Evolutionary conservation across 1,140 invertebrate genomes (phyloP).

Genomic region (Drosophila tristis): DNA sequence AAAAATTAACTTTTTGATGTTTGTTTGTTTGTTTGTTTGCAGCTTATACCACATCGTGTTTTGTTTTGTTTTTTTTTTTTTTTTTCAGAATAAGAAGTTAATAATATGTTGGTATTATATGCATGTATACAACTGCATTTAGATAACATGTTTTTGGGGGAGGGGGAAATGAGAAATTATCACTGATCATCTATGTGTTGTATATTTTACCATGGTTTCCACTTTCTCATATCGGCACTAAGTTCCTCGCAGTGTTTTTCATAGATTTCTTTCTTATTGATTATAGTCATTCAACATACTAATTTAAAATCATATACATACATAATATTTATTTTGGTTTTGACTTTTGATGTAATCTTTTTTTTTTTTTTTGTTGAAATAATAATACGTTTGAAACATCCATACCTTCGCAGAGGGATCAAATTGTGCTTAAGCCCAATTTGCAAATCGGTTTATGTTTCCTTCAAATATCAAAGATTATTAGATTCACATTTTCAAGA

Average conservation of each 20-base stretch:
- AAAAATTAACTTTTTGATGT: conserved; percentile 15
- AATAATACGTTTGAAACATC: too few species aligned
- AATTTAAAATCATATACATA: conserved; percentile 3
- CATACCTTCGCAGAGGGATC: too few species aligned
- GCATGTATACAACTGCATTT: conserved; percentile 9
- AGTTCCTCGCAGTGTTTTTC: conserved; percentile 9
- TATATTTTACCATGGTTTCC: conserved; percentile 4
- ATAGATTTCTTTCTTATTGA: conserved; percentile 16
- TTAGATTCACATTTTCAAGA: too few species aligned
- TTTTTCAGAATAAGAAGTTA: conserved; percentile 21
- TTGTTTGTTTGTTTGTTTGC: conserved; percentile 1
- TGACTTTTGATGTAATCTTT: conserved; percentile 28
- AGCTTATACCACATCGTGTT: not conserved
- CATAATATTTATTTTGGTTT: conserved; percentile 19
- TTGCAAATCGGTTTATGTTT: too few species aligned
- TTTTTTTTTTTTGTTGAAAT: too few species aligned
- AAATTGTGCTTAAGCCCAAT: too few species aligned
- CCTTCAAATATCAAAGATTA: too few species aligned
- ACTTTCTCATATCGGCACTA: conserved; percentile 1
- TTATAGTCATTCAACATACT: conserved; percentile 34
- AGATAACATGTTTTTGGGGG: not conserved
- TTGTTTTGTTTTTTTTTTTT: conserved; percentile 8
- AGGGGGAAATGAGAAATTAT: conserved; percentile 15
- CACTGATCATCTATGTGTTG: conserved; percentile 13
- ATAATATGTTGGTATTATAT: conserved; percentile 28